Percentiles rank a stretch among this genome's conserved stretches.
Evolutionary conservation across 2,113 vertebrate species (phyloP).

Genomic region (Leiothrix lutea): DNA sequence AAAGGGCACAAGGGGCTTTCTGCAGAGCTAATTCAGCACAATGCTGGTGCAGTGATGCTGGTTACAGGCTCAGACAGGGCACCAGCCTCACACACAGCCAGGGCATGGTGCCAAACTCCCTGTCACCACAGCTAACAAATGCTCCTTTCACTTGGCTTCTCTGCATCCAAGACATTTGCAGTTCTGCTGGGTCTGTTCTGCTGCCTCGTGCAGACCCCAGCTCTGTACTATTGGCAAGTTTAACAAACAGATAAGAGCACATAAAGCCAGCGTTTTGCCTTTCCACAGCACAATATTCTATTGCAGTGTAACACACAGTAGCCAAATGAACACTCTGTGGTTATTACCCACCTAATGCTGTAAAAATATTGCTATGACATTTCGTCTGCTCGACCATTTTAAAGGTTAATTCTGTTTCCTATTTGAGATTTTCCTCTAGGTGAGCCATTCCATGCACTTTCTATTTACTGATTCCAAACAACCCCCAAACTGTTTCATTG

Average conservation of each 20-base stretch:
- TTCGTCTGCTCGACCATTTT: constrained; percentile 64
- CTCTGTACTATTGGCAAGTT: not conserved
- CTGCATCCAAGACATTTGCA: not conserved
- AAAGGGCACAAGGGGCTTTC: rapidly evolving
- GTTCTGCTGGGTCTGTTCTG: not conserved
- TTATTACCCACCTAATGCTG: constrained; percentile 60
- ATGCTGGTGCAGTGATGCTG: not conserved
- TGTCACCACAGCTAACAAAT: not conserved
- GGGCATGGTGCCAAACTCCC: not conserved
- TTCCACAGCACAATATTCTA: not conserved
- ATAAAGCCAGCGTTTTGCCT: constrained; percentile 15
- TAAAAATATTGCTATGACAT: constrained; percentile 75
- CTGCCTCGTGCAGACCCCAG: not conserved
- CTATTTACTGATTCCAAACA: constrained; percentile 76
- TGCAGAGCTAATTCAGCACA: not conserved
- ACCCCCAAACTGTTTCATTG: constrained; percentile 71
- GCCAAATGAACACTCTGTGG: constrained; percentile 49
- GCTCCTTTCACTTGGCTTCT: not conserved
- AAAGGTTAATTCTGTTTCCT: constrained; percentile 77
- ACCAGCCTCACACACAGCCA: not conserved
- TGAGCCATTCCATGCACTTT: constrained; percentile 56
- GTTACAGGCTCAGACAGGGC: not conserved
- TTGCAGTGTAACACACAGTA: not conserved
- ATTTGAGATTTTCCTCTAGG: constrained; percentile 65
- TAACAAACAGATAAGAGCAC: not conserved